These are phyloP conservation scores for Guaruba guarouba DNA, from an alignment of 2,113 vertebrate species.

Conservation along the genomic window DNA sequence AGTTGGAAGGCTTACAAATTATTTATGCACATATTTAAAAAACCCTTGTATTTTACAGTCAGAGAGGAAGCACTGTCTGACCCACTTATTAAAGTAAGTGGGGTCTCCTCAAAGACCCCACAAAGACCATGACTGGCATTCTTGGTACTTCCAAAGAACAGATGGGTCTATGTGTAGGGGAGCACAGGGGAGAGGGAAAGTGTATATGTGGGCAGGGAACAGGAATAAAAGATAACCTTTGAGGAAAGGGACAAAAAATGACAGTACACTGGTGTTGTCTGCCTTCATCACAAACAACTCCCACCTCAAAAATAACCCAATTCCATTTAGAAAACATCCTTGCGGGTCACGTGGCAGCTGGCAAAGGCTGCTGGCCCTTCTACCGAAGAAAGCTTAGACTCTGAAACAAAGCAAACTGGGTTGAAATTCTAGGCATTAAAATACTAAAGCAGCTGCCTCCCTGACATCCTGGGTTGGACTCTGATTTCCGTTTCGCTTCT, in stretches of 20 bases:
- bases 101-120: neutral
- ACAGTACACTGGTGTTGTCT: neutral
- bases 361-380: neutral
- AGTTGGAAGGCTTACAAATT: constrained; percentile 23
- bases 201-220: neutral
- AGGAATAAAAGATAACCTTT: neutral
- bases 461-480: neutral
- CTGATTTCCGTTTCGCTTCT: constrained; percentile 49
- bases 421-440: constrained; percentile 46
- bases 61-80: neutral
- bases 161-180: neutral
- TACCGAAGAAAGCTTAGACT: neutral
- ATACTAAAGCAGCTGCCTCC: constrained; percentile 42
- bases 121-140: neutral
- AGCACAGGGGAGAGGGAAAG: neutral
- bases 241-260: neutral
- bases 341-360: constrained; percentile 4
- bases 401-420: constrained; percentile 35
- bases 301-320: neutral
- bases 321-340: neutral
- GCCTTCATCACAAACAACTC: neutral
- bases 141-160: neutral
- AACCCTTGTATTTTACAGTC: neutral
- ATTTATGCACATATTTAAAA: neutral
- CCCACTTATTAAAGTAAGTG: no score